Base-by-base conservation (phyloP, 2,797 vertebrate species). In the Brachyalestes nurse region DNA sequence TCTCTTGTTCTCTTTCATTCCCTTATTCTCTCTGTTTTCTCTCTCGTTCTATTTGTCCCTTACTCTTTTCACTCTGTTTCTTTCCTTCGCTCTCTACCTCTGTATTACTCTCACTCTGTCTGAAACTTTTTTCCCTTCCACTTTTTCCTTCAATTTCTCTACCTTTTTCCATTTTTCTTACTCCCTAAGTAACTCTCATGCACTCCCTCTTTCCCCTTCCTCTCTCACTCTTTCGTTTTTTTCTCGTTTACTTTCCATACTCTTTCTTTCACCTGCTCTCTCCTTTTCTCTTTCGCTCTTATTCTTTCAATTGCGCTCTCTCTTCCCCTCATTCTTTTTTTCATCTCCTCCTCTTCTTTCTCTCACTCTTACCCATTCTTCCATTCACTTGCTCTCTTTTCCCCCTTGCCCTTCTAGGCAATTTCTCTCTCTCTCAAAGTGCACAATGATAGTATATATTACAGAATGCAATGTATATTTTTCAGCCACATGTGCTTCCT, bases 401-500 rank as follows among this genome's bases (percentile, higher is more conserved):
- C 7, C 19, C 19, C 17, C 17, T 19, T 34, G 34, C 53, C 17
- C 17, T 55, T 55, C 53, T 19, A 6, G 0, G 0, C 5, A 19
- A 5, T 55, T 17, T 6, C 17, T 17, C 53, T 55, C 53, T 19
- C 17, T 55, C 23, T 34, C 58, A 4, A 38, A 71, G 51, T 40
- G 25, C 67, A 51, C 45, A 23, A 14, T 51, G 70, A 72, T 55
- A 19, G 23, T 55, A 21, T 72, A 38, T 57, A 72, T 57, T 55
- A 57, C 40, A 38, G 25, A 38, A 72, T 57, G 17, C 8, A 72
- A 47, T 69, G 65, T 69, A 45, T 70, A 70, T 70, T 25, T 70
- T 28, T 70, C 10, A 45, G 19, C 13, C 10, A 70, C 12, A 69
- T 13, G 58, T 69, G 66, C 19, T 47, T 47, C 9, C 12, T 49